Evolutionary conservation across 2,888 invertebrate species (phyloP).

Genomic region (Cetonia aurata): DNA sequence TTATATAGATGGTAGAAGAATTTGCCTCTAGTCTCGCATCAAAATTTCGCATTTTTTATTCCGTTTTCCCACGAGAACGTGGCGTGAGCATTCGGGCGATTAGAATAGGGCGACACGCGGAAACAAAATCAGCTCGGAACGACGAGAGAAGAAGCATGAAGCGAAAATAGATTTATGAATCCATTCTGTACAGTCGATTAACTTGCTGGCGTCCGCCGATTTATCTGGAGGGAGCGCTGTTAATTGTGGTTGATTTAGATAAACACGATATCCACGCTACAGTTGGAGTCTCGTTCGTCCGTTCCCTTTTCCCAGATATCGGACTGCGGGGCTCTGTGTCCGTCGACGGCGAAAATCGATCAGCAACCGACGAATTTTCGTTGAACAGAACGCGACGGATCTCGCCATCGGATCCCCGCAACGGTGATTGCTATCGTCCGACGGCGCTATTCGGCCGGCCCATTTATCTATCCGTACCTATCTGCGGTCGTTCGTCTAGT

Average conservation of each 20-base stretch:
- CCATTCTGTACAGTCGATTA: constrained; percentile 43
- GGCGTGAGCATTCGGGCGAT: background rate
- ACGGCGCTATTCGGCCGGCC: constrained; percentile 7
- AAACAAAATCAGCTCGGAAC: constrained; percentile 30
- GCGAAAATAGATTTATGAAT: constrained; percentile 42
- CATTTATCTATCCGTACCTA: constrained; percentile 26
- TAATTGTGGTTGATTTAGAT: constrained; percentile 41
- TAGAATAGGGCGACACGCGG: constrained; percentile 4
- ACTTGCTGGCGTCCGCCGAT: constrained; percentile 40
- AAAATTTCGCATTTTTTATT: background rate
- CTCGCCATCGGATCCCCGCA: constrained; percentile 4
- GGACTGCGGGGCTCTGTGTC: background rate
- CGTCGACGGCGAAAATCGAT: constrained; percentile 32
- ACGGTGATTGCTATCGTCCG: constrained; percentile 11
- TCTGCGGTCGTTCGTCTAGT: background rate
- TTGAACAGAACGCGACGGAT: constrained; percentile 7
- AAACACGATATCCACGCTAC: constrained; percentile 34
- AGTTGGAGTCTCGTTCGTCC: background rate
- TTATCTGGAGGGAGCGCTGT: constrained; percentile 39
- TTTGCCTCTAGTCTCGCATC: no score
- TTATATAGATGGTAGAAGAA: no score
- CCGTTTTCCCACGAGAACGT: background rate
- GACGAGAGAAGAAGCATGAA: constrained; percentile 27
- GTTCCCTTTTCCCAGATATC: constrained; percentile 34
- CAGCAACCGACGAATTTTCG: constrained; percentile 11